Conservation (phyloP, 2,888 invertebrate species). For the Rhamphomyia laevipes region DNA sequence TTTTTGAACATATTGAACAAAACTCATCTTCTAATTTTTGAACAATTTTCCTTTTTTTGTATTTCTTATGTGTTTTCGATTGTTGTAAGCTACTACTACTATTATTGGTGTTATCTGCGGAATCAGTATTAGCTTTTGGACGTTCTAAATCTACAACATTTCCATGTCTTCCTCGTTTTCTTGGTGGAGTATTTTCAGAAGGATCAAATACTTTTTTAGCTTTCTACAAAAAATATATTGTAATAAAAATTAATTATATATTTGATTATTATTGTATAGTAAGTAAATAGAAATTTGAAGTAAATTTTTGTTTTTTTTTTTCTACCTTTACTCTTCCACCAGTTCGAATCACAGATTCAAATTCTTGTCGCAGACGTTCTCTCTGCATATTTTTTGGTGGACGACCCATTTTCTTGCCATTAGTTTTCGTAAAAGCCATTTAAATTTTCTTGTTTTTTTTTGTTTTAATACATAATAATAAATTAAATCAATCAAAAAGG, state of each 20-base stretch:
- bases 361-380: neutral
- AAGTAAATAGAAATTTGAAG: too few species aligned
- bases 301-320: neutral
- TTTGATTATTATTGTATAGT: too few species aligned
- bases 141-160: neutral
- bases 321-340: neutral
- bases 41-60: too few species aligned
- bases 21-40: neutral
- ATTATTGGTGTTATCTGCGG: too few species aligned
- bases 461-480: too few species aligned
- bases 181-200: slow-evolving; percentile 65
- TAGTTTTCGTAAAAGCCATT: too few species aligned
- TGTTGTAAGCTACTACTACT: neutral
- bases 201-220: slow-evolving; percentile 80
- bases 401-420: neutral
- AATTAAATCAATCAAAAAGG: too few species aligned
- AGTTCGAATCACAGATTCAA: neutral
- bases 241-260: neutral
- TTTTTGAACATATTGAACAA: slow-evolving; percentile 10
- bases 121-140: neutral
- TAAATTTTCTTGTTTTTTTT: neutral
- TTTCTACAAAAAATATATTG: slow-evolving; percentile 40
- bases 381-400: neutral
- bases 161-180: slow-evolving; percentile 7
- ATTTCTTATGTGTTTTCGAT: neutral